Percentiles rank a stretch among this genome's conserved stretches.
Conservation (phyloP, 2,113 vertebrate genomes). For the Dromiciops gliroides region DNA sequence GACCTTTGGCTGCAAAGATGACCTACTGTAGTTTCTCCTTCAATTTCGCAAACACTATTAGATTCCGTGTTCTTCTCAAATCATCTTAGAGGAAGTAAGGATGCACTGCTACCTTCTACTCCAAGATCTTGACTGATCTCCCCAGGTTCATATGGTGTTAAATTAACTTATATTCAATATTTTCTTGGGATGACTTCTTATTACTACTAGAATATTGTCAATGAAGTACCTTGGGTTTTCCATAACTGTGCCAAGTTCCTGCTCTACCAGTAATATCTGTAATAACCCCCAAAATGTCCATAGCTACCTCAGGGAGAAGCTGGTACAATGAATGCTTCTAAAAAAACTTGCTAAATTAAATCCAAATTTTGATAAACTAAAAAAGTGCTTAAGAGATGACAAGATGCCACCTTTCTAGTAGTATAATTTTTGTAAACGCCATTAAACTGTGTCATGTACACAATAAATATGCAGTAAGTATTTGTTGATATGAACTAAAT, state of each 20-base stretch:
- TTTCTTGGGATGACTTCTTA: neutral
- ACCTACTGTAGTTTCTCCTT: neutral
- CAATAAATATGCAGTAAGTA: neutral
- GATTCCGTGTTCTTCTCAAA: neutral
- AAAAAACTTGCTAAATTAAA: neutral
- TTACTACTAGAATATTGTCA: neutral
- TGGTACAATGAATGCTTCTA: neutral
- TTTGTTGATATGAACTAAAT: neutral
- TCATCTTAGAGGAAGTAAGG: neutral
- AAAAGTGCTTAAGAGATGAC: neutral
- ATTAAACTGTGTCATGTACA: neutral
- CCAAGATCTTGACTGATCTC: neutral
- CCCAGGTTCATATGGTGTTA: neutral
- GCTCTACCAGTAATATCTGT: neutral
- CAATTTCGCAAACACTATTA: neutral
- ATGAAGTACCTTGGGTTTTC: neutral
- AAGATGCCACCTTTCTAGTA: neutral
- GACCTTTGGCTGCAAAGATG: too few relatives aligned
- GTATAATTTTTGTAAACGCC: neutral
- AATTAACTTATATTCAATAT: neutral
- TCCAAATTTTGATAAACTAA: neutral
- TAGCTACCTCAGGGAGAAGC: too few relatives aligned
- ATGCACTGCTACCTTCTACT: neutral
- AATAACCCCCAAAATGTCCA: neutral
- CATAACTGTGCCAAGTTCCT: neutral